These are phyloP conservation scores for Bradypodion pumilum DNA, from an alignment of 2,797 vertebrate species.

Conservation along the genomic window DNA sequence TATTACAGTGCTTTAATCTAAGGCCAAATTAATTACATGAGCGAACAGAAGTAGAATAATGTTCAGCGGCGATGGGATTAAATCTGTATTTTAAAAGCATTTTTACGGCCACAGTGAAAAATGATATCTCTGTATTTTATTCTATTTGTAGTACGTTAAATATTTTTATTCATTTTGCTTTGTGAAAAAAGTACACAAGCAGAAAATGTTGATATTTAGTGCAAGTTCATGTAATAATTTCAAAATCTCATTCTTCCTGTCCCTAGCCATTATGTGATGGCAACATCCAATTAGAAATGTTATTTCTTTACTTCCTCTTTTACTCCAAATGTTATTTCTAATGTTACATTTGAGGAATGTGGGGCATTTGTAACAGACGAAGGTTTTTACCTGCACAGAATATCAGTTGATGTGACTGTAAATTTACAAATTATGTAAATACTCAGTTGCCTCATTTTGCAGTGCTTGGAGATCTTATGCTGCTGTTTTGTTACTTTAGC, in stretches of 20 bases:
- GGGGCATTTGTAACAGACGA: not conserved
- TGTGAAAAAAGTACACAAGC: not conserved
- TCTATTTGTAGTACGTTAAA: not conserved
- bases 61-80: not conserved
- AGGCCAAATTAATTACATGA: not conserved
- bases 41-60: not conserved
- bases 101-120: not conserved
- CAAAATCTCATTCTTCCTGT: not conserved
- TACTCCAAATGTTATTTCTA: not conserved
- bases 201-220: not conserved
- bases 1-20: not conserved
- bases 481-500: conserved; percentile 23
- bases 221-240: not conserved
- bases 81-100: not conserved
- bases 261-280: not conserved
- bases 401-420: not conserved
- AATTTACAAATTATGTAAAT: not conserved
- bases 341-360: not conserved
- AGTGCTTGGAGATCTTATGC: conserved; percentile 38
- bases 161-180: not conserved
- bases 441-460: conserved; percentile 27
- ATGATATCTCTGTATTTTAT: not conserved
- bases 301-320: too few species aligned
- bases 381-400: not conserved
- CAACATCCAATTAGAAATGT: not conserved